Evolutionary conservation across 2,797 vertebrate species (phyloP).

Genomic region (Paratrypauchen microcephalus): DNA sequence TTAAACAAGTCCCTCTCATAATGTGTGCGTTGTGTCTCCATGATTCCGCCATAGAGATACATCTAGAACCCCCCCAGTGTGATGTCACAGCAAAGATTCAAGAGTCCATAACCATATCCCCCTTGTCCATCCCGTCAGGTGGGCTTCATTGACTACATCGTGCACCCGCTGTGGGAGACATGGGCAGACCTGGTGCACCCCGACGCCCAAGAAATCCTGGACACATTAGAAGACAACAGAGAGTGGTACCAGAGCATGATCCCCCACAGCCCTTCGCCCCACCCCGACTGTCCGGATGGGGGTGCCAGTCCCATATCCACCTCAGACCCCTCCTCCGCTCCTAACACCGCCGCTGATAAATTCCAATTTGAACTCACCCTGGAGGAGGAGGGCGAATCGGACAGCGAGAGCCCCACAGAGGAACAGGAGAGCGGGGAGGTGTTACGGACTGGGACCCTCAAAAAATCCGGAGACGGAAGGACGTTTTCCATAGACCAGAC

Average conservation of each 20-base stretch:
- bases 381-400: constrained; percentile 83
- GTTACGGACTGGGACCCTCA: constrained; percentile 46
- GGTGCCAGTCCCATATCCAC: constrained; percentile 9
- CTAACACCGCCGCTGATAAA: constrained; percentile 68
- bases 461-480: constrained; percentile 53
- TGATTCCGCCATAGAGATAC: too few relatives aligned
- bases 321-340: constrained; percentile 20
- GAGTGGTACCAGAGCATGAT: constrained; percentile 97
- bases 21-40: too few relatives aligned
- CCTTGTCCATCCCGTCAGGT: constrained; percentile 70
- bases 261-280: constrained; percentile 83
- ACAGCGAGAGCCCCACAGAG: constrained; percentile 68
- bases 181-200: constrained; percentile 94
- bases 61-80: too few relatives aligned
- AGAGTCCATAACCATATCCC: not conserved
- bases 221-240: constrained; percentile 91
- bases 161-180: constrained; percentile 92
- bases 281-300: constrained; percentile 52
- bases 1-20: too few relatives aligned
- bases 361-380: constrained; percentile 88
- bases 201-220: constrained; percentile 90
- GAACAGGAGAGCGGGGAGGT: constrained; percentile 63
- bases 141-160: constrained; percentile 94
- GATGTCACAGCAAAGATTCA: too few relatives aligned
- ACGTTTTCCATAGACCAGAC: constrained; percentile 66